Percentiles rank a stretch among this genome's conserved stretches.
Evolutionary conservation across 2,888 invertebrate genomes (phyloP).

Genomic region (Coremacera marginata): DNA sequence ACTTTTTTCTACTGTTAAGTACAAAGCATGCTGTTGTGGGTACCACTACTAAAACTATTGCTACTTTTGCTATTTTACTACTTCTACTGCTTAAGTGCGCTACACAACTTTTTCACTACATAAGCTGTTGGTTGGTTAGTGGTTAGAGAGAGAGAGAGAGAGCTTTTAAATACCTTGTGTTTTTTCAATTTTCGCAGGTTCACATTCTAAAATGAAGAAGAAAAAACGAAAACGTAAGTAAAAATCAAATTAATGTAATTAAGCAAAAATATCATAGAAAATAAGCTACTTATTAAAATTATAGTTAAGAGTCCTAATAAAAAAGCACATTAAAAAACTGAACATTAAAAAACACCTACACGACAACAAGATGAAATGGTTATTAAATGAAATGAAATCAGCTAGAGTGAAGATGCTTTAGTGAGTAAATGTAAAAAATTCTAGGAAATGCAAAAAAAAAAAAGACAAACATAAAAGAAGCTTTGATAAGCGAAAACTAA

Average conservation of each 20-base stretch:
- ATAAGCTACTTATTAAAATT: too few relatives aligned
- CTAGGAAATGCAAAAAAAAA: too few relatives aligned
- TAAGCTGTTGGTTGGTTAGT: background rate
- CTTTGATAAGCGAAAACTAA: too few relatives aligned
- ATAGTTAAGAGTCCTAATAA: too few relatives aligned
- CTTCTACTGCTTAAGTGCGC: background rate
- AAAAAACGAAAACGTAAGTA: conserved; percentile 43
- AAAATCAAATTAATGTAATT: conserved; percentile 43
- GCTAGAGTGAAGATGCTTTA: too few relatives aligned
- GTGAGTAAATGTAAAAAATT: too few relatives aligned
- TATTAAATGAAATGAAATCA: too few relatives aligned
- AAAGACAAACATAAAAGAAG: too few relatives aligned
- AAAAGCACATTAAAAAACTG: too few relatives aligned
- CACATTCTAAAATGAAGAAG: conserved; percentile 64
- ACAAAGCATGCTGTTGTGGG: background rate
- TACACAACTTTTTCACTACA: background rate
- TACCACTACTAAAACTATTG: background rate
- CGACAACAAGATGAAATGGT: too few relatives aligned
- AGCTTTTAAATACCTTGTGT: conserved; percentile 61
- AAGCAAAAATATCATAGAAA: conserved; percentile 35
- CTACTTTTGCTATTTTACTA: background rate
- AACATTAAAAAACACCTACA: too few relatives aligned
- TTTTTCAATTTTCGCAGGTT: conserved; percentile 68
- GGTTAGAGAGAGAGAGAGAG: background rate
- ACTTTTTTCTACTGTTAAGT: background rate